Base-by-base conservation (phyloP, 1,140 invertebrate species). In the Rhopalosiphum maidis region DNA sequence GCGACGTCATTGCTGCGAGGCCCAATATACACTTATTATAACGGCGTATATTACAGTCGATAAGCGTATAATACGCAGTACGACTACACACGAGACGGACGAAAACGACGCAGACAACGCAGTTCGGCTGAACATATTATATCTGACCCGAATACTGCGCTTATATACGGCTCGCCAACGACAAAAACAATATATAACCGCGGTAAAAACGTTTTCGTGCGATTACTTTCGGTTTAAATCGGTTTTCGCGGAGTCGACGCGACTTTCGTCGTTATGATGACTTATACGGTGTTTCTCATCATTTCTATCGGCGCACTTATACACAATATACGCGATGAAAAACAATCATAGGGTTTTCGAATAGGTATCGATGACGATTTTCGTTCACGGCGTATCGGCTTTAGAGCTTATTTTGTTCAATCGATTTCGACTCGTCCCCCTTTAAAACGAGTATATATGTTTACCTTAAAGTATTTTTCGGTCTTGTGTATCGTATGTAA, bases 1-100 rank as follows among this genome's bases (percentile, higher is more conserved):
- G 43, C 41, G 41, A 43, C 43, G 43, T 46, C 60, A 77, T 90
- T 86, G 60, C 60, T 68, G 18, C 43, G 48, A 82, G 91, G 68
- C 90, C 90, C 90, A 91, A 91, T 91, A 92, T 92, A 82, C 77
- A 51, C 91, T 92, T 92, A 83, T 51, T 46, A 77, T n/a, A 77
- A 77, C 15, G n/a, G 37, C 25, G 46, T n/a, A 68, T 68, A 55
- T 3, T 25, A 48, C 7, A 77, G 60, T 51, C 46, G 68, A 92
- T 83, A 92, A 92, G 77, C 46, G 77, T 35, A 46, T 37, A 21
- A 21, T 41, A 91, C 48, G 48, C 9, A 46, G 9, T 51, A 51
- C 46, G 46, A 46, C 46, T 46, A 46, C 41, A 41, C 11, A 18
- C 7, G 41, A 91, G n/a, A 92, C 91, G 18, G 46, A 22, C 46